Conservation (phyloP, 2,888 invertebrate genomes). For the Drosophila niveifrons region DNA sequence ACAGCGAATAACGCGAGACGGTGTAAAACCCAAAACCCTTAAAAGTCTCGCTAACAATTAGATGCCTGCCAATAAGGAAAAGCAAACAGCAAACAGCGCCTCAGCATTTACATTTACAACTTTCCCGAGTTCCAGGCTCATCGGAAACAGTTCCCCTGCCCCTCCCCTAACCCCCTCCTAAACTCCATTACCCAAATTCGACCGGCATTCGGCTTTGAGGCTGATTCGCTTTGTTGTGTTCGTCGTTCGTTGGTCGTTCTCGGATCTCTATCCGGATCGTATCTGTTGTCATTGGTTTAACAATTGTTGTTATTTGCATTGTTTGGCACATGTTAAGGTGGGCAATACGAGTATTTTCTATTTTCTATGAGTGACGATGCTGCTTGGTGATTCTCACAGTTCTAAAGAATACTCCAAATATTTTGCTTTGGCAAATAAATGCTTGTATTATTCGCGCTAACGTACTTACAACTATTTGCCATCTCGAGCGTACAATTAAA, state of each 20-base stretch:
- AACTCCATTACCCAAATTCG: background rate
- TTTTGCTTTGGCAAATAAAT: conserved; percentile 45
- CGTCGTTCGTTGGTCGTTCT: background rate
- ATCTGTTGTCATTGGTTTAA: conserved; percentile 36
- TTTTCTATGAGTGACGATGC: conserved; percentile 41
- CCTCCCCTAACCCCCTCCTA: background rate
- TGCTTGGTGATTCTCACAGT: conserved; percentile 17
- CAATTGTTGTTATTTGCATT: conserved; percentile 64
- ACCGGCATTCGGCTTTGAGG: conserved; percentile 41
- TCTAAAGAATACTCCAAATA: conserved; percentile 49
- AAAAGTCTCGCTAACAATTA: conserved; percentile 63
- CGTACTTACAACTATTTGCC: conserved; percentile 19
- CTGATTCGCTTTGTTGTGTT: conserved; percentile 29
- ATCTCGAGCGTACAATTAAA: conserved; percentile 11
- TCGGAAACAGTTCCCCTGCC: conserved; percentile 23
- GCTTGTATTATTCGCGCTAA: conserved; percentile 14
- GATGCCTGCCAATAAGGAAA: conserved; percentile 71
- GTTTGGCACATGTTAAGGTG: conserved; percentile 53
- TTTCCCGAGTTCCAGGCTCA: conserved; percentile 47
- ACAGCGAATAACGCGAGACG: background rate
- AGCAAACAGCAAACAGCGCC: conserved; percentile 64
- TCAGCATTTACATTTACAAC: conserved; percentile 43
- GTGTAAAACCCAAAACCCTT: conserved; percentile 53
- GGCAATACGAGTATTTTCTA: conserved; percentile 36
- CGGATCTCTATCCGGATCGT: background rate